These are phyloP conservation scores for Drosophila infuscata DNA, from an alignment of 2,888 invertebrate species.

Conservation along the genomic window DNA sequence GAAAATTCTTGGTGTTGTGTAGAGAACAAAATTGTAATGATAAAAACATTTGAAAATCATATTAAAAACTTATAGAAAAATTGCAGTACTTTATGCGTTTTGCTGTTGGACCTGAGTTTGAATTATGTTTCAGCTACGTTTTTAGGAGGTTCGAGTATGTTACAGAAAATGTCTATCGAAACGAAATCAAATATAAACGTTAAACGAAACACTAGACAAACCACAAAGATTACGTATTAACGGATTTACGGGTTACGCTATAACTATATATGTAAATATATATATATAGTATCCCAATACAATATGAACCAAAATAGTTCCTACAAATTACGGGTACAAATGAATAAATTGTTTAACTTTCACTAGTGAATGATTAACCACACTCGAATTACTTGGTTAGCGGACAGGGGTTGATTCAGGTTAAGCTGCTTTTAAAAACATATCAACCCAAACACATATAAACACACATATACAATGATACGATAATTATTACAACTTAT, in stretches of 20 bases:
- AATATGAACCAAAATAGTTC: conserved; percentile 49
- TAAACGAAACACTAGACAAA: conserved; percentile 54
- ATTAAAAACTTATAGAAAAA: conserved; percentile 22
- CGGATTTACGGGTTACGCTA: conserved; percentile 33
- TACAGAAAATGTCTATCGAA: conserved; percentile 36
- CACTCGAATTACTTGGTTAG: conserved; percentile 30
- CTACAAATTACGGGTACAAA: conserved; percentile 59
- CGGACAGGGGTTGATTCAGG: conserved; percentile 36
- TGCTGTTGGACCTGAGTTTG: conserved; percentile 36
- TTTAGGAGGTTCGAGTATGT: conserved; percentile 27
- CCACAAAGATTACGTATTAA: conserved; percentile 39
- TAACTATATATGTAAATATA: conserved; percentile 2
- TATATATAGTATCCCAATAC: conserved; percentile 37
- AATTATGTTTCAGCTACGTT: conserved; percentile 19
- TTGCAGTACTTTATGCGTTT: conserved; percentile 74
- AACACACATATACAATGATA: conserved; percentile 48
- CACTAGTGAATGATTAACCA: conserved; percentile 17
- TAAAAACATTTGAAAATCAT: conserved; percentile 34
- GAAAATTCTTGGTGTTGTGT: conserved; percentile 15
- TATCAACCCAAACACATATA: conserved; percentile 36
- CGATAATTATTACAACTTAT: conserved; percentile 21
- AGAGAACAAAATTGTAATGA: conserved; percentile 16
- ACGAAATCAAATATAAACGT: conserved; percentile 27
- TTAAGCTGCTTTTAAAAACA: conserved; percentile 9
- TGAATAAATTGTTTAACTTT: conserved; percentile 30